Base-by-base conservation (phyloP, 2,113 vertebrate genomes). In the Dicrurus megarhynchus region DNA sequence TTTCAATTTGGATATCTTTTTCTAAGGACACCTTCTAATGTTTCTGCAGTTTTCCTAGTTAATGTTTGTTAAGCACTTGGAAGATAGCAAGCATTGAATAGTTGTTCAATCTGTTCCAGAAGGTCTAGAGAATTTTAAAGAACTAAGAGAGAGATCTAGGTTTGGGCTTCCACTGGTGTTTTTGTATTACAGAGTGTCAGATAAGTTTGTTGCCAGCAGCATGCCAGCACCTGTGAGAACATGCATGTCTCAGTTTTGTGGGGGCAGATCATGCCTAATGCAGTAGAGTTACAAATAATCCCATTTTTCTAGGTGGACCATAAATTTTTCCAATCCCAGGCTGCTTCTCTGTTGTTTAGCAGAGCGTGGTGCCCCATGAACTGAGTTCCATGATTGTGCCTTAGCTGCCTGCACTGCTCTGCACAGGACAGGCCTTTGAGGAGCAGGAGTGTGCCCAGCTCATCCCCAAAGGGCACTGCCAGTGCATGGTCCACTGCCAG, bases 341-440 rank as follows among this genome's bases (percentile, higher is more conserved):
- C 42, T 76, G 39, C 28, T 85, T 71, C 44, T 76, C 32, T 3
- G 1, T 18, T 68, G 37, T 33, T 61, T 47, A 30, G 16, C 50
- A 82, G 78, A 65, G 11, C 2, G 0, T 50, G 35, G 11, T 77
- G 23, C 8, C 1, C 27, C 7, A 4, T 21, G 73, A 52, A 5
- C 49, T 30, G 22, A 91, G 42, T 59, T 57, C 50, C 55, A 6
- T 8, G 19, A 13, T 33, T 2, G 4, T 60, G 14, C 52, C 41
- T 35, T 18, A 57, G 39, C 61, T 90, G 35, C 41, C 56, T 59
- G 32, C 69, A 16, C 37, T 84, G 67, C 46, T 53, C 42, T 77
- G 80, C 4, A 10, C 59, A 53, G 50, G 42, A 37, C 24, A 49
- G 55, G 20, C 21, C 41, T 80, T 32, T 64, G 55, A 78, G 77